A percentile compares a stretch with the other conserved stretches of the same genome.
These are phyloP conservation scores for Sweltsa coloradensis DNA, from an alignment of 1,140 invertebrate genomes.

Conservation along the genomic window DNA sequence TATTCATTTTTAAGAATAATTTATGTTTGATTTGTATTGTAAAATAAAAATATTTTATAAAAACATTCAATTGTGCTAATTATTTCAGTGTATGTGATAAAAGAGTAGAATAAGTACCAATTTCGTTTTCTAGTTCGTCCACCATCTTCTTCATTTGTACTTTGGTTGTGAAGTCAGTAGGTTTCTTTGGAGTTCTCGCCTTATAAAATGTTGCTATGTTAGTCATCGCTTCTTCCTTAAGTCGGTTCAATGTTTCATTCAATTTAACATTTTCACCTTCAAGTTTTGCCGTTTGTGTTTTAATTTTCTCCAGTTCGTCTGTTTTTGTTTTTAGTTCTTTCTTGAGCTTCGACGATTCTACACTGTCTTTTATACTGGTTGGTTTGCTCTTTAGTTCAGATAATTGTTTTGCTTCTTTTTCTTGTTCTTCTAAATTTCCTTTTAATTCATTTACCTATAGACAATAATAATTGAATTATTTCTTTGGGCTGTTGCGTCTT, in stretches of 20 bases:
- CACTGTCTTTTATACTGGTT: slow-evolving; percentile 32
- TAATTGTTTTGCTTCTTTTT: slow-evolving; percentile 1
- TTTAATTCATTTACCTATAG: slow-evolving; percentile 40
- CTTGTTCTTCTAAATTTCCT: slow-evolving; percentile 17
- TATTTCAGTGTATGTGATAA: no score
- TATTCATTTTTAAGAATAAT: no score
- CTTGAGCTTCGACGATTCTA: slow-evolving; percentile 34
- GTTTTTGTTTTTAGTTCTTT: slow-evolving; percentile 17
- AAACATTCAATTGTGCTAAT: no score
- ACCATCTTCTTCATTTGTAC: slow-evolving; percentile 62
- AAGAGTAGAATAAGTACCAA: no score
- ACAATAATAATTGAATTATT: slow-evolving; percentile 7
- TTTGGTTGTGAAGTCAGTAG: slow-evolving; percentile 54
- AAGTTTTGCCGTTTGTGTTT: slow-evolving; percentile 23
- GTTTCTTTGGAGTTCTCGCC: slow-evolving; percentile 49
- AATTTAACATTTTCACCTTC: slow-evolving; percentile 44
- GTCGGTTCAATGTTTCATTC: slow-evolving; percentile 41
- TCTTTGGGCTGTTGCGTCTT: no score
- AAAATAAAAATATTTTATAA: no score
- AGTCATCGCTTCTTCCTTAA: slow-evolving; percentile 46
- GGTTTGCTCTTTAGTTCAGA: slow-evolving; percentile 27
- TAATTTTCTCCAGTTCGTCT: slow-evolving; percentile 17
- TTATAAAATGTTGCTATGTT: slow-evolving; percentile 36
- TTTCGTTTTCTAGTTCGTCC: slow-evolving; percentile 65
- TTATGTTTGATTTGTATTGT: no score